phyloP scores from a whole-genome alignment of 2,113 vertebrate species.

The Ascaphus truei region DNA sequence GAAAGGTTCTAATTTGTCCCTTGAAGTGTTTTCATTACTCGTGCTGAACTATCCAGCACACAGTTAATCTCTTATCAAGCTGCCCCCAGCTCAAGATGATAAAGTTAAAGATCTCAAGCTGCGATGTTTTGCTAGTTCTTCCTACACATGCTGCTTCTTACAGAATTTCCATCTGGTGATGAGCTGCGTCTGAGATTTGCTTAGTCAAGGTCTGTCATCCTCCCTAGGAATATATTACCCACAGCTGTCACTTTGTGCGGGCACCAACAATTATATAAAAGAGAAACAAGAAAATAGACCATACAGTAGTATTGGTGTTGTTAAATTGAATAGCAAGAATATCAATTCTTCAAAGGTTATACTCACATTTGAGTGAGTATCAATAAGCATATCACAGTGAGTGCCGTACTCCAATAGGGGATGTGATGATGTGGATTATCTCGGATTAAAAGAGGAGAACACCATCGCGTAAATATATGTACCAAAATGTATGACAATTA shows the following conservation, averaged over 20 bases:
- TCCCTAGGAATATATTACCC: slow-evolving; percentile 26
- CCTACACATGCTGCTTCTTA: slow-evolving; percentile 16
- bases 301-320: too few species aligned
- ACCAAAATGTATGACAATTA: too few species aligned
- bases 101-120: slow-evolving; percentile 34
- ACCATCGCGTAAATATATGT: too few species aligned
- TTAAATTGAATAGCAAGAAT: too few species aligned
- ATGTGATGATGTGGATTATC: too few species aligned
- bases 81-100: slow-evolving; percentile 20
- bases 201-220: slow-evolving; percentile 34
- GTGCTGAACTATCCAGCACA: slow-evolving; percentile 5
- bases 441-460: too few species aligned
- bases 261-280: too few species aligned
- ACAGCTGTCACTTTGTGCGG: slow-evolving; percentile 28
- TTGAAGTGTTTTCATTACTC: slow-evolving; percentile 9
- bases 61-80: slow-evolving; percentile 21
- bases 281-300: too few species aligned
- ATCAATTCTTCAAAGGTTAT: too few species aligned
- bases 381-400: too few species aligned
- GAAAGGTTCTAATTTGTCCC: neutral
- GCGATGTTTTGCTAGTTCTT: slow-evolving; percentile 18
- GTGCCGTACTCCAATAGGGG: too few species aligned
- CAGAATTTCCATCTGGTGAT: slow-evolving; percentile 17
- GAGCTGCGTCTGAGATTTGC: slow-evolving; percentile 26
- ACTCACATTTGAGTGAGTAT: too few species aligned